Evolutionary conservation across 1,140 invertebrate genomes (phyloP), one percentile per base, ranked within the genome.

Genomic region (Eriocheir sinensis): DNA sequence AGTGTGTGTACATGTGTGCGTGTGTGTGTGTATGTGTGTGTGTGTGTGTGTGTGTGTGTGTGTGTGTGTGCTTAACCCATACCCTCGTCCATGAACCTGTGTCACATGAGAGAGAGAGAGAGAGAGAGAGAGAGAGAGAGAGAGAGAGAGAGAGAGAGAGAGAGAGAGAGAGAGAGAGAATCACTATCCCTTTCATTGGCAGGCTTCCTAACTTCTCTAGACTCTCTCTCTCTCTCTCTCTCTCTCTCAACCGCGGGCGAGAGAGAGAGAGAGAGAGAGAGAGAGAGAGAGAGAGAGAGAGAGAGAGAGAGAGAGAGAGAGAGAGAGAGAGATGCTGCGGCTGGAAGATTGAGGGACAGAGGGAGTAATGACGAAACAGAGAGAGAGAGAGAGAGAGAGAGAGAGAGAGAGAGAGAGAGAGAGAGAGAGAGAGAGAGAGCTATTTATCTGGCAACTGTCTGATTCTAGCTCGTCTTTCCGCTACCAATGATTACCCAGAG

Each of bases 161-260:
- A 85, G 83, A 85, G 53, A 60, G 53, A 60, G 53, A 60, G 53
- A 60, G 44, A 48, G 44, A 48, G 44, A 48, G 44, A 15, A 72
- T 8, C 21, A 27, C 60, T 72, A 2, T 1, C 21, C 60, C 60
- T 72, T 72, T 72, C 60, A 72, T 72, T 72, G 60, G 60, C 60
- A 72, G 6, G 60, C 21, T 8, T 21, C 81, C 81, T 85, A 41
- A 36, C 81, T 38, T 85, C 81, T 27, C 38, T 85, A 85, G 34
- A 41, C 88, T 89, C 88, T 89, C 88, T 89, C 88, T 89, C 88
- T 89, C 88, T 89, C 88, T 89, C 88, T 89, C 88, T 89, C 88
- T 89, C 88, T 89, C 88, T 89, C 88, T 15, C 85, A 8, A 30
- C 34, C 27, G 27, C 3, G 80, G 80, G 36, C 21, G 8, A 40